Evolutionary conservation across 2,888 invertebrate species (phyloP), one percentile per base, ranked within the genome.

Genomic region (Operophtera brumata): DNA sequence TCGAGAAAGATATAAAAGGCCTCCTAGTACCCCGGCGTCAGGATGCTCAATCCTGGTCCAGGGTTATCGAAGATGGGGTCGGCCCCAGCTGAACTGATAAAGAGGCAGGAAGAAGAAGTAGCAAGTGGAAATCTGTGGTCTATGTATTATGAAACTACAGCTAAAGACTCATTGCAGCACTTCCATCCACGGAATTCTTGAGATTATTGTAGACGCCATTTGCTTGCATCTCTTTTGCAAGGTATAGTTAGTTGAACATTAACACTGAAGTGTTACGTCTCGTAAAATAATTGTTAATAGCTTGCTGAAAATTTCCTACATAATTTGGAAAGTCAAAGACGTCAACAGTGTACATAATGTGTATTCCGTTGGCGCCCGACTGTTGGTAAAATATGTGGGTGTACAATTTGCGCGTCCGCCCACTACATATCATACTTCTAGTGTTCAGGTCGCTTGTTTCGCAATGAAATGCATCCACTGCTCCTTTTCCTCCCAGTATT

Each of bases 361-460:
- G 34, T 47, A 47, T 35, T 48, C 44, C 26, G 67, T 61, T 50
- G 69, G 64, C 67, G 63, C 64, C 63, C 62, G 66, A 54, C 61
- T 42, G 75, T 77, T 70, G 77, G 75, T 73, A 73, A 62, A 55
- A 59, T 55, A 53, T 61, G 80, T 81, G 69, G 81, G 80, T 66
- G 68, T 14, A 67, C 60, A 71, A 69, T 71, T 71, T 69, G 66
- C 66, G 64, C 68, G 64, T 55, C 57, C 74, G 69, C 77, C 76
- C 75, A 78, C 81, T 54, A 43, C 20, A 47, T 61, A 28, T 43
- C 49, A 46, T 47, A 46, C 56, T 49, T 55, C 40, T 20, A 37
- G 42, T 28, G 32, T 34, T 35, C 12, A 36, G 34, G 25, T 34
- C 26, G 34, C 37, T 28, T 28, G 30, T 45, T 32, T 61, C 49